Base-by-base conservation (phyloP, 2,888 invertebrate species). In the Synergus umbraculus region DNA sequence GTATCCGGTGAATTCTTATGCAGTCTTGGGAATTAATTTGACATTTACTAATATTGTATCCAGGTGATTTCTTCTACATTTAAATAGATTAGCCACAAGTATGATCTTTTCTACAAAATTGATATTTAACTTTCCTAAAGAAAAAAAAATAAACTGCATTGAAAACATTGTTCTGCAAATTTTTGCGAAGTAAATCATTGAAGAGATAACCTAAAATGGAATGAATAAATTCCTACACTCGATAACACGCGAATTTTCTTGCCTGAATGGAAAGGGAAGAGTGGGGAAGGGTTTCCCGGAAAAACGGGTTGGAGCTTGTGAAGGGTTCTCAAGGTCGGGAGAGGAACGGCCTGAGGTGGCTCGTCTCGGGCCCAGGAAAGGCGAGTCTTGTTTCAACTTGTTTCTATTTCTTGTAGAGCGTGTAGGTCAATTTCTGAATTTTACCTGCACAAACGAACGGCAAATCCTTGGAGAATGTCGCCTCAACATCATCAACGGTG, bases 361-460 rank as follows among this genome's bases (percentile, higher is more conserved):
- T 54, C 66, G 78, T 76, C 22, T 22, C 41, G 60, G 29, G 18
- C 43, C 63, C 41, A 63, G 76, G 43, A 64, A 66, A 78, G 77
- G 66, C 58, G 77, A 49, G 43, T 46, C 44, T 69, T 69, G 22
- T 69, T 69, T 44, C 22, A 43, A 76, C 60, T 49, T 73, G 73
- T 46, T 29, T 73, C 15, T 29, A 46, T 37, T 43, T 60, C 76
- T 77, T 65, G 77, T 15, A 10, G 69, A 63, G 43, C 63, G 29
- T 64, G 43, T 29, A 81, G 78, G 67, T 63, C 67, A 66, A 66
- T 73, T 58, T 54, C 43, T 63, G 76, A 77, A 76, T 84, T 91
- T 91, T 94, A 95, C 95, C 95, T 94, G 94, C 94, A 93, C 95
- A 95, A 92, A 93, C 88, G 88, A 91, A 91, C 81, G 91, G 89